phyloP scores from a whole-genome alignment of 2,797 vertebrate genomes.

The Esox lucius region DNA sequence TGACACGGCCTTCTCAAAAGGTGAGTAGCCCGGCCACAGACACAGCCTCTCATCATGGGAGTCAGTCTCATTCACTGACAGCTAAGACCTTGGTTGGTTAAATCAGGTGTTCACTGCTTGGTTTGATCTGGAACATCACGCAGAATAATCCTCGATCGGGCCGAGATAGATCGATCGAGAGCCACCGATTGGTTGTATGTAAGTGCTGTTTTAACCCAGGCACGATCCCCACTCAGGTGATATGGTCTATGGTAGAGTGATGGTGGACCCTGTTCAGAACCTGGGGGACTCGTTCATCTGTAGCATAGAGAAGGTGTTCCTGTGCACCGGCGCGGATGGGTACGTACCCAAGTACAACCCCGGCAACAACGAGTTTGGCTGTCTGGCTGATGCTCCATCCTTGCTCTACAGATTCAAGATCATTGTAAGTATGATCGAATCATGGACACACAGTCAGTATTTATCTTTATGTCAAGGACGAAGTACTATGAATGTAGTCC shows the following conservation, averaged over 20 bases:
- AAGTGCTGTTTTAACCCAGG: not conserved
- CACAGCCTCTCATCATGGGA: no score
- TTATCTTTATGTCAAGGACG: not conserved
- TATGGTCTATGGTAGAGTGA: conserved; percentile 88
- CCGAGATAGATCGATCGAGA: no score
- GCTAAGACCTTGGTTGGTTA: no score
- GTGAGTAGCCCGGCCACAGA: conserved; percentile 57
- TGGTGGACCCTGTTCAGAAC: conserved; percentile 97
- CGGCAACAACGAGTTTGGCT: conserved; percentile 86
- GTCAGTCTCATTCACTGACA: no score
- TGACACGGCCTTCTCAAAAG: conserved; percentile 87
- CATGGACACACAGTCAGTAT: not conserved
- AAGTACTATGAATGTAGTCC: not conserved
- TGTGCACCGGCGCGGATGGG: conserved; percentile 91
- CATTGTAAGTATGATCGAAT: conserved; percentile 76
- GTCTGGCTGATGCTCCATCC: conserved; percentile 88
- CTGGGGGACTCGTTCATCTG: conserved; percentile 92
- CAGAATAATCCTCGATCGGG: no score
- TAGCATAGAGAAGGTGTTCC: conserved; percentile 93
- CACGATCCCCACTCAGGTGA: conserved; percentile 74
- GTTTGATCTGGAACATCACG: no score
- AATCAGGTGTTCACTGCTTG: no score
- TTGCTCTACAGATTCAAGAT: conserved; percentile 92
- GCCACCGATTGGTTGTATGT: not conserved
- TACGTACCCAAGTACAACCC: conserved; percentile 94